Conservation (phyloP, 2,797 vertebrate genomes). For the Mormyrus proboscirostris region DNA sequence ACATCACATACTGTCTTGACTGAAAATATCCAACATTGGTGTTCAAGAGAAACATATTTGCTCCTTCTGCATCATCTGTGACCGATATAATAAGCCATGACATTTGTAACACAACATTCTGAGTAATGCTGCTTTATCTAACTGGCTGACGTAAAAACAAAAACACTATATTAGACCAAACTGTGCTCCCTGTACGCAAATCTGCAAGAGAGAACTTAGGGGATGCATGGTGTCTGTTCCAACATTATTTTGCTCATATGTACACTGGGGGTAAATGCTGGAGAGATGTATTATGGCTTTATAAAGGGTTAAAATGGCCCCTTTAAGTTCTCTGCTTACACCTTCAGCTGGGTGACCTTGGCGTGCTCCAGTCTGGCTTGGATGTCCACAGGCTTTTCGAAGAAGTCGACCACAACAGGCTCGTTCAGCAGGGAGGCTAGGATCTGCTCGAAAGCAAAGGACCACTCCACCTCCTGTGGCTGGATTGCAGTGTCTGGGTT, state of each 20-base stretch:
- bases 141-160: slow-evolving; percentile 26
- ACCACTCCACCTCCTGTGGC: slow-evolving; percentile 71
- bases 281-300: slow-evolving; percentile 29
- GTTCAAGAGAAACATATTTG: neutral
- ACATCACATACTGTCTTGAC: neutral
- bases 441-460: slow-evolving; percentile 96
- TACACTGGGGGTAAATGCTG: neutral
- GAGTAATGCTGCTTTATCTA: slow-evolving; percentile 33
- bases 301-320: slow-evolving; percentile 29
- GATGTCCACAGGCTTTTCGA: slow-evolving; percentile 76
- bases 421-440: slow-evolving; percentile 92
- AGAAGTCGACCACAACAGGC: slow-evolving; percentile 81
- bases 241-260: slow-evolving; percentile 18
- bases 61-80: slow-evolving; percentile 18
- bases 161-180: slow-evolving; percentile 21
- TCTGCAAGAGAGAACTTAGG: neutral
- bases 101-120: neutral
- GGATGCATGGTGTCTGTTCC: neutral
- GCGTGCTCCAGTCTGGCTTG: slow-evolving; percentile 68
- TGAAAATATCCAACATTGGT: neutral
- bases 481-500: slow-evolving; percentile 37
- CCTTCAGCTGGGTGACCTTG: slow-evolving; percentile 72
- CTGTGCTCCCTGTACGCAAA: slow-evolving; percentile 11
- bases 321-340: slow-evolving; percentile 51
- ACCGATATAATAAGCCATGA: slow-evolving; percentile 23